A percentile compares a stretch with the other conserved stretches of the same genome.
phyloP scores from a whole-genome alignment of 1,140 invertebrate genomes.

The Battus philenor region DNA sequence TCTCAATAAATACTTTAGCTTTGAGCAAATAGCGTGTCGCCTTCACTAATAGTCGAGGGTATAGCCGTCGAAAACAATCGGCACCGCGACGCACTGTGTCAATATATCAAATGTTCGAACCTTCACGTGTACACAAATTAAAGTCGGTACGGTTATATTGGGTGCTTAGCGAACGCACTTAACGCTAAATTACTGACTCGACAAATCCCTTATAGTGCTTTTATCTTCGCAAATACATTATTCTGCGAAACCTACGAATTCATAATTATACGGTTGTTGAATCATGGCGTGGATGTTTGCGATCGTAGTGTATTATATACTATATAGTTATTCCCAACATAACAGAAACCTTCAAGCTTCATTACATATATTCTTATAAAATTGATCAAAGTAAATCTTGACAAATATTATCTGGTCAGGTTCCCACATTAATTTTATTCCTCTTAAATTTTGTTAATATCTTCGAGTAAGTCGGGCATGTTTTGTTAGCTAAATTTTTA shows the following conservation, averaged over 20 bases:
- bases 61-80: slow-evolving; percentile 50
- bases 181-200: slow-evolving; percentile 6
- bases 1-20: slow-evolving; percentile 64
- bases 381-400: no score
- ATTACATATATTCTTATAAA: no score
- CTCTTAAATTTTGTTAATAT: no score
- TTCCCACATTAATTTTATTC: no score
- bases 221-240: slow-evolving; percentile 6
- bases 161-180: slow-evolving; percentile 1
- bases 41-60: slow-evolving; percentile 61
- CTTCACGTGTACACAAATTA: slow-evolving; percentile 20
- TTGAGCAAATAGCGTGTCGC: slow-evolving; percentile 38
- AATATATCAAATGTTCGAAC: slow-evolving; percentile 42
- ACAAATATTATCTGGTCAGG: no score
- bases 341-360: no score
- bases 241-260: neutral
- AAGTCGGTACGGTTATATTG: slow-evolving; percentile 13
- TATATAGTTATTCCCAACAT: no score
- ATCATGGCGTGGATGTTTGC: no score
- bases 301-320: no score
- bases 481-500: no score
- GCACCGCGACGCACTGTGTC: slow-evolving; percentile 35
- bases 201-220: slow-evolving; percentile 9
- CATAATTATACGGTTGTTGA: no score
- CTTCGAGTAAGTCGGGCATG: no score